Evolutionary conservation across 2,113 vertebrate species (phyloP).

Genomic region (Cromileptes altivelis): DNA sequence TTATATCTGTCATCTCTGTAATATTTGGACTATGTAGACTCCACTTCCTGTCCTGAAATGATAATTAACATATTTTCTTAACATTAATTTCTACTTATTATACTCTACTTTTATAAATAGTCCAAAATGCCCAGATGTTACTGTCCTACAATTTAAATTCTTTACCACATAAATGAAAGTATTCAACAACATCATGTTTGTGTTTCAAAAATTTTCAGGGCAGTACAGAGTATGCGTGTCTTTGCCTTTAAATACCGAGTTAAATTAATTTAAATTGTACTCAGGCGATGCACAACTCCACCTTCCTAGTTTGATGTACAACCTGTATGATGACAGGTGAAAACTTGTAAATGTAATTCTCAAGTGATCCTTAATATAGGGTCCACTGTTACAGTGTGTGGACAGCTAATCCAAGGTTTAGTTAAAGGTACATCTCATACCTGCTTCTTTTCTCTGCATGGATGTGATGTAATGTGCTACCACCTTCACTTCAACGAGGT

Average conservation of each 20-base stretch:
- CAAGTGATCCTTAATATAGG: slow-evolving; percentile 7
- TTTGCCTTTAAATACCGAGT: background rate
- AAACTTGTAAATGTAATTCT: slow-evolving; percentile 55
- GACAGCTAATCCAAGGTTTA: slow-evolving; percentile 28
- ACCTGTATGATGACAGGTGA: slow-evolving; percentile 20
- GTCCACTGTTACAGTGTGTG: background rate
- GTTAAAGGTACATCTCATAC: slow-evolving; percentile 24
- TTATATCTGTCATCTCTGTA: background rate
- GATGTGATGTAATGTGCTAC: background rate
- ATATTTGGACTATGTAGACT: background rate
- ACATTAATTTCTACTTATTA: background rate
- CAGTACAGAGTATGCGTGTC: background rate
- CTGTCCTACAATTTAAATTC: background rate
- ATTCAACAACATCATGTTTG: background rate
- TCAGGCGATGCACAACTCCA: background rate
- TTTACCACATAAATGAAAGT: background rate
- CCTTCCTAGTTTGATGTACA: background rate
- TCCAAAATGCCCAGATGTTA: background rate
- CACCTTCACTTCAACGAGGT: background rate
- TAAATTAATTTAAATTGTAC: background rate
- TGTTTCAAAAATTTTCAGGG: background rate
- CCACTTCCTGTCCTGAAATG: background rate
- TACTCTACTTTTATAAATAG: background rate
- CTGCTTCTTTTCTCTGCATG: background rate
- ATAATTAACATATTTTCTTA: background rate